These are phyloP conservation scores for Achatina immaculata DNA, from an alignment of 1,140 invertebrate species.

Conservation along the genomic window DNA sequence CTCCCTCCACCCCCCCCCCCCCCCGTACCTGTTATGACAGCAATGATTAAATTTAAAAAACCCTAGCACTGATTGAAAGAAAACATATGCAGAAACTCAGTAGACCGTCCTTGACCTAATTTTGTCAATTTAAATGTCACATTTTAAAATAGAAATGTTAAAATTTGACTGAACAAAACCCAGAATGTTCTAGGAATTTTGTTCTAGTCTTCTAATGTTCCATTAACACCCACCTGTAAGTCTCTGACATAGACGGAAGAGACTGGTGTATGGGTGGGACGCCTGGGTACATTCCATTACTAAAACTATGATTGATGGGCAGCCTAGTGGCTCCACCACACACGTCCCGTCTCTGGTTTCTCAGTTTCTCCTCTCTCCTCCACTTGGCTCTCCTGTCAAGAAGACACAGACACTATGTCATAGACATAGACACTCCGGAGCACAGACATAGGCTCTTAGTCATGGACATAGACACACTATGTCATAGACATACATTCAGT, in stretches of 20 bases:
- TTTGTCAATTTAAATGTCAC: too few species aligned
- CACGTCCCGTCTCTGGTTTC: constrained; percentile 81
- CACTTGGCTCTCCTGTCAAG: constrained; percentile 95
- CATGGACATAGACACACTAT: neutral
- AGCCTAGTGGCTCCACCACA: constrained; percentile 74
- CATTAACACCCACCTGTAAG: constrained; percentile 83
- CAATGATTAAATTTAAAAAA: too few species aligned
- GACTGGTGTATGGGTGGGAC: constrained; percentile 86
- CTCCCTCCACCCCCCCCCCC: too few species aligned
- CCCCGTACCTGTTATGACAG: too few species aligned
- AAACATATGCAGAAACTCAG: too few species aligned
- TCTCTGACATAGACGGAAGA: constrained; percentile 92
- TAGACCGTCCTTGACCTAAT: too few species aligned
- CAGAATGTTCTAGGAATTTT: too few species aligned
- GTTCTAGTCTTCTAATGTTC: neutral
- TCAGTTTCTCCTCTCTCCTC: constrained; percentile 96
- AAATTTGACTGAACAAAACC: too few species aligned
- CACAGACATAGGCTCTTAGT: neutral
- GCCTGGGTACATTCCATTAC: constrained; percentile 86
- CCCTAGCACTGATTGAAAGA: too few species aligned
- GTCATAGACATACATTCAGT: neutral
- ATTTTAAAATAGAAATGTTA: too few species aligned
- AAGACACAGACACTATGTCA: too few species aligned
- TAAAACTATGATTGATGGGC: constrained; percentile 85
- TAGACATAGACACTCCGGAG: too few species aligned